phyloP scores from a whole-genome alignment of 2,113 vertebrate species.

The Heterochromis multidens region DNA sequence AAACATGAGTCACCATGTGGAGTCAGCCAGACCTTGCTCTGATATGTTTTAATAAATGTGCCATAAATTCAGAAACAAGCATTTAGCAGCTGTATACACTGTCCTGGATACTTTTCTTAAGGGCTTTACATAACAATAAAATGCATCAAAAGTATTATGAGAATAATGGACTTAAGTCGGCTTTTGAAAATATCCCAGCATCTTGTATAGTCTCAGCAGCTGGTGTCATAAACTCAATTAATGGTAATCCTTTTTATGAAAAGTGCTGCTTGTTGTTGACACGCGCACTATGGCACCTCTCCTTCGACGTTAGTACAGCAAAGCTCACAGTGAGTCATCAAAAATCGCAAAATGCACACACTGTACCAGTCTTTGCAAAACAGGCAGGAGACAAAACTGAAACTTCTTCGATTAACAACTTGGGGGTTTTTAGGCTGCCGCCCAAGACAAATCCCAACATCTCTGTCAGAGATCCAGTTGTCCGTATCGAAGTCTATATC shows the following conservation, averaged over 20 bases:
- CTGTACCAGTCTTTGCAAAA: neutral
- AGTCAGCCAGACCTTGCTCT: neutral
- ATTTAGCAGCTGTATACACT: neutral
- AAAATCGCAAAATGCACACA: neutral
- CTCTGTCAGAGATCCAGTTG: neutral
- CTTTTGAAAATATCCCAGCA: neutral
- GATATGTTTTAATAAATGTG: neutral
- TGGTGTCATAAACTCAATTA: neutral
- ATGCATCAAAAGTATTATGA: neutral
- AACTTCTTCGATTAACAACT: neutral
- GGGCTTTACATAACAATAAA: neutral
- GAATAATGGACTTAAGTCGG: neutral
- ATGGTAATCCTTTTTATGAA: conserved; percentile 6
- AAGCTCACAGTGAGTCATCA: neutral
- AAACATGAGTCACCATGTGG: neutral
- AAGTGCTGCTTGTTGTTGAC: conserved; percentile 1
- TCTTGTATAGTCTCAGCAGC: neutral
- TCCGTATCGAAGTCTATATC: neutral
- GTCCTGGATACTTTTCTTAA: neutral
- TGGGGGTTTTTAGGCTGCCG: neutral
- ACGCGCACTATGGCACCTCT: neutral
- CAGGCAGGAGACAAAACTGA: neutral
- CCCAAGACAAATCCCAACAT: neutral
- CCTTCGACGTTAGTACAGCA: neutral
- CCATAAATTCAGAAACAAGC: neutral